Evolutionary conservation across 1,140 invertebrate genomes (phyloP), one percentile per base, ranked within the genome.

Genomic region (Macrosteles quadrilineatus): DNA sequence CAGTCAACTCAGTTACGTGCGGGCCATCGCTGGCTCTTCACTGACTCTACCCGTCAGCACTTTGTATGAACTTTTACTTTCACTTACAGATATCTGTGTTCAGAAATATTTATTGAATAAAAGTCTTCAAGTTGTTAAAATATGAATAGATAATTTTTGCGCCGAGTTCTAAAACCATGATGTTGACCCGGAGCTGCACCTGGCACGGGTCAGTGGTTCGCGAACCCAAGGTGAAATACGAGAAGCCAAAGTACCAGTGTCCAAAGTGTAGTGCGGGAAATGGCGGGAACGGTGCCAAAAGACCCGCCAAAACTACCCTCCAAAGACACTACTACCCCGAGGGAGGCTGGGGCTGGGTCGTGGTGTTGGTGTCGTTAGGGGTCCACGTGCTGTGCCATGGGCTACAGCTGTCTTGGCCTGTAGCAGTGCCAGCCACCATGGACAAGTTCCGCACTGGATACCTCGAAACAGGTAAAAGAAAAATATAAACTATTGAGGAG

Each of bases 331-430:
- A 86, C 76, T 88, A 86, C 73, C 86, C 85, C 0, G 86, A 87
- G 73, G 87, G 86, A 9, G 85, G 86, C 1, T 88, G 87, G 87
- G 87, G 87, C 12, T 88, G 85, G 81, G 82, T 87, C 25, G 80
- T 88, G 29, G 79, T 84, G 27, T 81, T 78, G 9, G 85, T 83
- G 30, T 84, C 84, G 14, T 76, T 83, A 2, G 64, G 83, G 12
- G 84, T 86, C 4, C 82, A 84, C 57, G 75, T 82, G 36, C 76
- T 85, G 43, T 78, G 78, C 50, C 78, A 83, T 63, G 83, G 83
- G 19, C 68, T 84, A 19, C 83, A 84, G 53, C 74, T 83, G 63
- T 73, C 78, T 1, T 70, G 47, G 17, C 70, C 63, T 17, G 65
- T 75, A 17, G 43, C 70, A 30, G 17, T 73, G 14, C 25, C 36